A percentile compares a stretch with the other conserved stretches of the same genome.
Evolutionary conservation across 2,888 invertebrate species (phyloP).

Genomic region (Suillia variegata): DNA sequence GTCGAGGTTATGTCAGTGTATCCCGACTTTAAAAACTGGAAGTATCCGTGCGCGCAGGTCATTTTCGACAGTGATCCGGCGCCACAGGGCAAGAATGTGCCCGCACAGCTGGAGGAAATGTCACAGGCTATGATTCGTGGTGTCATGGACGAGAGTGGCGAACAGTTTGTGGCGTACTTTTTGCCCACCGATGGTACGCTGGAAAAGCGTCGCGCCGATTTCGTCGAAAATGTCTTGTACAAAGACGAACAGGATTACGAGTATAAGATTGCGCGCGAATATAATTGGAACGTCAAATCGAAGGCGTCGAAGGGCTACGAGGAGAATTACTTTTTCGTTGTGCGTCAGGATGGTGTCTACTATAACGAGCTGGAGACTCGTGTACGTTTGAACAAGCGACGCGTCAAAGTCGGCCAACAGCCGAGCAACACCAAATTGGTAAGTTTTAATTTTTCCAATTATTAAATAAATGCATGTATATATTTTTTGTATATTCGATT

Average conservation of each 20-base stretch:
- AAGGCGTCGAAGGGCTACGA: slow-evolving; percentile 94
- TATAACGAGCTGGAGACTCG: slow-evolving; percentile 96
- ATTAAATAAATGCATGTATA: too few relatives aligned
- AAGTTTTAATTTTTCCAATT: slow-evolving; percentile 10
- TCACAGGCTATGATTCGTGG: slow-evolving; percentile 99
- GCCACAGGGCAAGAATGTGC: slow-evolving; percentile 82
- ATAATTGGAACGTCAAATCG: slow-evolving; percentile 99
- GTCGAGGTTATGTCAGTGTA: slow-evolving; percentile 87
- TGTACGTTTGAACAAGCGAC: slow-evolving; percentile 89
- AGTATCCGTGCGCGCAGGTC: slow-evolving; percentile 96
- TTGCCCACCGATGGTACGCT: slow-evolving; percentile 92
- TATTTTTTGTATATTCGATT: too few relatives aligned
- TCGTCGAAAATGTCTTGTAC: slow-evolving; percentile 76
- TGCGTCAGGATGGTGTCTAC: slow-evolving; percentile 87
- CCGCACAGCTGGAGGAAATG: slow-evolving; percentile 95
- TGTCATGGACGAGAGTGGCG: slow-evolving; percentile 98
- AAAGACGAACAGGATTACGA: slow-evolving; percentile 93
- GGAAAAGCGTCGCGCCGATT: slow-evolving; percentile 84
- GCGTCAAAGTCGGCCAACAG: slow-evolving; percentile 76
- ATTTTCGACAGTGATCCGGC: slow-evolving; percentile 99
- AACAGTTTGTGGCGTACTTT: slow-evolving; percentile 99
- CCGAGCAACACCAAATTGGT: slow-evolving; percentile 68
- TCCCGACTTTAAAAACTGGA: slow-evolving; percentile 97
- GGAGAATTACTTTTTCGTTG: slow-evolving; percentile 95
- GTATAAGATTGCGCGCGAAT: slow-evolving; percentile 96